Evolutionary conservation across 2,888 invertebrate species (phyloP).

Genomic region (Ditylenchus weischeri): DNA sequence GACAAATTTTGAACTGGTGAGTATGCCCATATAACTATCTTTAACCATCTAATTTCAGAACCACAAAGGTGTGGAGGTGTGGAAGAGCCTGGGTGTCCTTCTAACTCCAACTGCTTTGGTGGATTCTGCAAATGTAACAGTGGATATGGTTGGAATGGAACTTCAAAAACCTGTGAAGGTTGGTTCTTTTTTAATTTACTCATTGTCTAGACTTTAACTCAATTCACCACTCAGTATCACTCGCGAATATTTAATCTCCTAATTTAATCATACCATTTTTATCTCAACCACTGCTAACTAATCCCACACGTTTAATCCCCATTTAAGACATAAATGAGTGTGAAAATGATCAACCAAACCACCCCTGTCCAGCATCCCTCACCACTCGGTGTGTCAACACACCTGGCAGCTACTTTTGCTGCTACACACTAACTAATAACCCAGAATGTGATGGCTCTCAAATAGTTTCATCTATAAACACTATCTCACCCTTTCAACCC

Average conservation of each 20-base stretch:
- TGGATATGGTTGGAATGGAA: constrained; percentile 49
- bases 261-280: no score
- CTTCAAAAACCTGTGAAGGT: constrained; percentile 45
- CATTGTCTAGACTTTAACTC: constrained; percentile 2
- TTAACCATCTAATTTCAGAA: neutral
- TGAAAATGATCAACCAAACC: constrained; percentile 34
- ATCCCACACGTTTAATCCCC: neutral
- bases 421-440: constrained; percentile 32
- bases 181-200: constrained; percentile 15
- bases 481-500: neutral
- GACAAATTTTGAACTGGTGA: no score
- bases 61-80: constrained; percentile 11
- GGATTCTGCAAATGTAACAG: constrained; percentile 45
- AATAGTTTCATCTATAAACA: constrained; percentile 10
- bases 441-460: constrained; percentile 9
- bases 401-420: constrained; percentile 56
- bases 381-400: constrained; percentile 55
- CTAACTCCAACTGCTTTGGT: constrained; percentile 46
- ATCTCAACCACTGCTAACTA: neutral
- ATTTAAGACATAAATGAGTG: constrained; percentile 49
- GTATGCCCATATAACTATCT: no score
- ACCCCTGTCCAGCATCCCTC: constrained; percentile 12
- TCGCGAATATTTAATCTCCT: neutral
- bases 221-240: neutral
- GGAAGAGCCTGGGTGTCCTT: constrained; percentile 35